Conservation (phyloP, 2,888 invertebrate species). For the Chironomus riparius region DNA sequence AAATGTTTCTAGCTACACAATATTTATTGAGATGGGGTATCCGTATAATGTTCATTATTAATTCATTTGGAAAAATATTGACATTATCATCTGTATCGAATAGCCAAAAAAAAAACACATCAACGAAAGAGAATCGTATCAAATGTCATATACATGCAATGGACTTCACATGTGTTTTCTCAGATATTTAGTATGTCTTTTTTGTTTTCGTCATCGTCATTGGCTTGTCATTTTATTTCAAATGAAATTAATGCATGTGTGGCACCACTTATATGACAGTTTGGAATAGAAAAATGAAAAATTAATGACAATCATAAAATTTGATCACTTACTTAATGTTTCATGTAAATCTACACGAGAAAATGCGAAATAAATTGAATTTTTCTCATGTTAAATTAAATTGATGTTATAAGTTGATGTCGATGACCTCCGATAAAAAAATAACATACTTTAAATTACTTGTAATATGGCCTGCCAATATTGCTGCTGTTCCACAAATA, state of each 20-base stretch:
- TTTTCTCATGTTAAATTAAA: too few species aligned
- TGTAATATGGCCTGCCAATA: background rate
- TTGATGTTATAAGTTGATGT: background rate
- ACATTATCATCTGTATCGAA: constrained; percentile 19
- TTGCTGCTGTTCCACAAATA: background rate
- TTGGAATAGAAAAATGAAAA: background rate
- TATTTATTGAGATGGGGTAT: background rate
- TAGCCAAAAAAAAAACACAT: constrained; percentile 8
- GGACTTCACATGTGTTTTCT: constrained; percentile 2
- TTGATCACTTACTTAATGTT: too few species aligned
- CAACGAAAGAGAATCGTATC: constrained; percentile 18
- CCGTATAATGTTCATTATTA: constrained; percentile 23
- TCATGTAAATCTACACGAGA: too few species aligned
- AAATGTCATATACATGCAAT: constrained; percentile 4
- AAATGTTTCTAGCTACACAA: background rate
- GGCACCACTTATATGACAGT: background rate
- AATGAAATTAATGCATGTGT: background rate
- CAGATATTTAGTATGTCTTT: background rate
- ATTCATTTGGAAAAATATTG: constrained; percentile 27
- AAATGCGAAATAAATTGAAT: too few species aligned
- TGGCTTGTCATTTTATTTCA: too few species aligned
- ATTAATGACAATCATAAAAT: background rate
- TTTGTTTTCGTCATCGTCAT: background rate
- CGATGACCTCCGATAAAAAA: background rate
- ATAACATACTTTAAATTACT: background rate